A percentile compares a stretch with the other conserved stretches of the same genome.
These are phyloP conservation scores for Baryphthengus martii DNA, from an alignment of 2,113 vertebrate species.

Conservation along the genomic window DNA sequence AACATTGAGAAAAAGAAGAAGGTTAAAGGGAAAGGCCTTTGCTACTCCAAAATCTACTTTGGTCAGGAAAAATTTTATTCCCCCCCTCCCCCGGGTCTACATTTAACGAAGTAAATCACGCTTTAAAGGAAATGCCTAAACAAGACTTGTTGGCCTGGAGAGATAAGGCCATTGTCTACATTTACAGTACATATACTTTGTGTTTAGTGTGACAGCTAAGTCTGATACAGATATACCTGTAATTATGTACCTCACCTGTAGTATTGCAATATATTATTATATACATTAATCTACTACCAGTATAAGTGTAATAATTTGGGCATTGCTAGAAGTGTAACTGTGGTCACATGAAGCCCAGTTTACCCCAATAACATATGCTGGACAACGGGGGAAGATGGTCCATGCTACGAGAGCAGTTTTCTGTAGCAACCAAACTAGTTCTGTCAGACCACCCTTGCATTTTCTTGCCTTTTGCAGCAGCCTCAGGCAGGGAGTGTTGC, in stretches of 20 bases:
- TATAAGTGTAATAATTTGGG: not conserved
- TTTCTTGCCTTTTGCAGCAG: not conserved
- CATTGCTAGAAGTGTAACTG: not conserved
- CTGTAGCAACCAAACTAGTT: rapidly evolving
- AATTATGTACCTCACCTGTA: not conserved
- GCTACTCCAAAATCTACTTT: not conserved
- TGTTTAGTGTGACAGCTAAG: not conserved
- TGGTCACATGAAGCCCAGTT: not conserved
- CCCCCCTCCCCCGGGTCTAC: no score
- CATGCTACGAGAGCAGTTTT: not conserved
- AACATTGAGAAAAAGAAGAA: not conserved
- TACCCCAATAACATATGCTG: not conserved
- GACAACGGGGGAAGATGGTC: not conserved
- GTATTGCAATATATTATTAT: not conserved
- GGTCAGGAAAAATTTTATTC: not conserved
- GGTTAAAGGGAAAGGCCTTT: not conserved
- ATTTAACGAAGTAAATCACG: not conserved
- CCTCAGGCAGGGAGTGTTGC: not conserved
- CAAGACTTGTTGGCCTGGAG: not conserved
- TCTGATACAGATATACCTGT: not conserved
- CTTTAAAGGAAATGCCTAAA: not conserved
- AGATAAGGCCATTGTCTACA: not conserved
- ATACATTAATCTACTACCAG: not conserved
- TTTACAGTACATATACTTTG: not conserved
- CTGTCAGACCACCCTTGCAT: not conserved